These are phyloP conservation scores for Myocastor coypus DNA, from an alignment of 2,113 vertebrate species.

Conservation along the genomic window DNA sequence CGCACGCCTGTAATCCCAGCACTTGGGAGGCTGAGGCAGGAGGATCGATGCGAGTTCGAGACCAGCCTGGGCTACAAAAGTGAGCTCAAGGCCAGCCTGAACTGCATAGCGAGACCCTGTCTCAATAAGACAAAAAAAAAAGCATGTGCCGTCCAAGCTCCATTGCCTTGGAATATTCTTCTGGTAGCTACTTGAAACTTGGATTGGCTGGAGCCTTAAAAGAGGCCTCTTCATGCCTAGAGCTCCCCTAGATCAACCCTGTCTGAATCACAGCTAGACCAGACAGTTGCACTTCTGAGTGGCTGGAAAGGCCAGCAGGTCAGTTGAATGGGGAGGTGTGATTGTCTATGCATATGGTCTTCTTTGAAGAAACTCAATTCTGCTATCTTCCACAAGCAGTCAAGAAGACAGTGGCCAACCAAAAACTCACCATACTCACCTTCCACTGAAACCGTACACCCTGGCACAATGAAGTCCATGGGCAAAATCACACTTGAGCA, in stretches of 20 bases:
- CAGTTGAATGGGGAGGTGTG: not conserved
- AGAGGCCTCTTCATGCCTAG: not conserved
- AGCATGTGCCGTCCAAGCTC: slow-evolving; percentile 57
- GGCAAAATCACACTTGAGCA: slow-evolving; percentile 56
- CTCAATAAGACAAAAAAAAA: too few relatives aligned
- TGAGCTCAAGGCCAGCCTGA: too few relatives aligned
- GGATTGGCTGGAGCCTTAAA: slow-evolving; percentile 34
- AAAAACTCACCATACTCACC: slow-evolving; percentile 65
- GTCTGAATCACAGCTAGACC: slow-evolving; percentile 47
- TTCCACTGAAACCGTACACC: slow-evolving; percentile 77
- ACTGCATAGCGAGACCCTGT: too few relatives aligned
- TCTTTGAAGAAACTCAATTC: slow-evolving; percentile 9
- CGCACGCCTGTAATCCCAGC: too few relatives aligned
- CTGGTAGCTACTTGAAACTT: slow-evolving; percentile 44
- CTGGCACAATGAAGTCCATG: slow-evolving; percentile 56
- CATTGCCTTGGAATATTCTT: not conserved
- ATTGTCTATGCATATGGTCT: not conserved
- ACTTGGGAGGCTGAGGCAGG: too few relatives aligned
- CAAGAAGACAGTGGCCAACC: slow-evolving; percentile 6
- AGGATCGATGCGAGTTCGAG: too few relatives aligned
- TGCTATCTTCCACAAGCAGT: not conserved
- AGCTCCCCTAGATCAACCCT: not conserved
- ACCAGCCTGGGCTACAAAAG: too few relatives aligned
- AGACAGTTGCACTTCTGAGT: slow-evolving; percentile 34
- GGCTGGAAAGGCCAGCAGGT: slow-evolving; percentile 45